Percentiles rank a stretch among this genome's conserved stretches.
Conservation (phyloP, 92 coral and sea anemone genomes). For the Epizoanthus scotinus region DNA sequence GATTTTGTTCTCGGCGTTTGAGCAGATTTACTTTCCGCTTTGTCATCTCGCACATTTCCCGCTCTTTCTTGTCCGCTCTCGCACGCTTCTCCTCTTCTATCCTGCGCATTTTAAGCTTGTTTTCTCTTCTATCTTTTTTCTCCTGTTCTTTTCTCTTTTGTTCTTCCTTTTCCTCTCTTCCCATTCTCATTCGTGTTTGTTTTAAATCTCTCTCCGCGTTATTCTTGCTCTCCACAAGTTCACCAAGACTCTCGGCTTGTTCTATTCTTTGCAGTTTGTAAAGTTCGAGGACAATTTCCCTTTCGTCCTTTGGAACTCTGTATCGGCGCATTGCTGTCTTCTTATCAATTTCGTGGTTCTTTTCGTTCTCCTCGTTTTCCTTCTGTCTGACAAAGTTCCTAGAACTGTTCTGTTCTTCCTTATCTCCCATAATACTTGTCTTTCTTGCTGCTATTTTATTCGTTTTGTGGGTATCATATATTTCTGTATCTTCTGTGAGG, state of each 20-base stretch:
- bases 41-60: neutral
- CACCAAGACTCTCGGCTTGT: neutral
- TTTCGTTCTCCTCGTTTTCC: too few relatives aligned
- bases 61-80: slow-evolving; percentile 3
- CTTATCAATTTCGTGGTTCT: too few relatives aligned
- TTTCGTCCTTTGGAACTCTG: slow-evolving; percentile 7
- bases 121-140: slow-evolving; percentile 1
- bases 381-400: too few relatives aligned
- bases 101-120: neutral
- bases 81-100: slow-evolving; percentile 1
- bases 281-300: slow-evolving; percentile 5
- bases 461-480: too few relatives aligned
- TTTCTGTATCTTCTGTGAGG: too few relatives aligned
- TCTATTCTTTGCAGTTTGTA: neutral
- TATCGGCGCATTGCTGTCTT: neutral
- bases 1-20: slow-evolving; percentile 9
- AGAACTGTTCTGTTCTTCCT: too few relatives aligned
- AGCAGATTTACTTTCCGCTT: slow-evolving; percentile 4
- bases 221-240: slow-evolving; percentile 1
- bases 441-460: too few relatives aligned
- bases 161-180: neutral
- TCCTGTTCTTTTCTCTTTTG: neutral
- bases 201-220: slow-evolving; percentile 16
- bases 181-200: neutral
- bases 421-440: too few relatives aligned